These are phyloP conservation scores for Eupsittula cactorum DNA, from an alignment of 2,113 vertebrate genomes.

Conservation along the genomic window DNA sequence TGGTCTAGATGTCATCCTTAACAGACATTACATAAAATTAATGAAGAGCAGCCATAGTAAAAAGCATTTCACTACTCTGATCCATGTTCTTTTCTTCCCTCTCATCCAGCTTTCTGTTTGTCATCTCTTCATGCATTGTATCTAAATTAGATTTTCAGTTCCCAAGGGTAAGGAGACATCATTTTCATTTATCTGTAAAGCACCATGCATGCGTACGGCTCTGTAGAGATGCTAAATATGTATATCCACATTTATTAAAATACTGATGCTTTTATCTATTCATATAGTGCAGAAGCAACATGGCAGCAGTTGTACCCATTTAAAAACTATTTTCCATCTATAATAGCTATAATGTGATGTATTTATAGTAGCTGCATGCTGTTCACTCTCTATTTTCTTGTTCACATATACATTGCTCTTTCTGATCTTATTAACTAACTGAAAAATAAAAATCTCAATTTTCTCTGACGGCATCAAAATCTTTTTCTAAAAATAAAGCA, in stretches of 20 bases:
- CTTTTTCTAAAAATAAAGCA: neutral
- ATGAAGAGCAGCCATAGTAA: neutral
- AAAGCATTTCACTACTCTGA: neutral
- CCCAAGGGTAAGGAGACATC: slow-evolving; percentile 30
- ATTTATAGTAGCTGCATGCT: neutral
- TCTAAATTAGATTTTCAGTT: slow-evolving; percentile 50
- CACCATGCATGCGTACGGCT: neutral
- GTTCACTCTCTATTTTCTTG: neutral
- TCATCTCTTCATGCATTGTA: slow-evolving; percentile 20
- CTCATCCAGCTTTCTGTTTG: neutral
- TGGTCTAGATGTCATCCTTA: neutral
- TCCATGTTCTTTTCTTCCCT: neutral
- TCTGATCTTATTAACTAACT: neutral
- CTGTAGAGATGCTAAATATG: slow-evolving; percentile 17
- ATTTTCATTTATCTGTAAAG: slow-evolving; percentile 52
- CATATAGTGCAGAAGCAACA: slow-evolving; percentile 1
- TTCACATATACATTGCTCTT: neutral
- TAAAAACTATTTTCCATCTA: neutral
- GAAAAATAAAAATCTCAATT: neutral
- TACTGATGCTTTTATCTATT: slow-evolving; percentile 35
- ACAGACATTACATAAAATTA: slow-evolving; percentile 29
- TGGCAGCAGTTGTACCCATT: neutral
- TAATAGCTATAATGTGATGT: neutral
- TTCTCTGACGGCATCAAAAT: neutral
- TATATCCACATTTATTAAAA: slow-evolving; percentile 16